Conservation (phyloP, 2,797 vertebrate genomes). For the Carcharodon carcharias region DNA sequence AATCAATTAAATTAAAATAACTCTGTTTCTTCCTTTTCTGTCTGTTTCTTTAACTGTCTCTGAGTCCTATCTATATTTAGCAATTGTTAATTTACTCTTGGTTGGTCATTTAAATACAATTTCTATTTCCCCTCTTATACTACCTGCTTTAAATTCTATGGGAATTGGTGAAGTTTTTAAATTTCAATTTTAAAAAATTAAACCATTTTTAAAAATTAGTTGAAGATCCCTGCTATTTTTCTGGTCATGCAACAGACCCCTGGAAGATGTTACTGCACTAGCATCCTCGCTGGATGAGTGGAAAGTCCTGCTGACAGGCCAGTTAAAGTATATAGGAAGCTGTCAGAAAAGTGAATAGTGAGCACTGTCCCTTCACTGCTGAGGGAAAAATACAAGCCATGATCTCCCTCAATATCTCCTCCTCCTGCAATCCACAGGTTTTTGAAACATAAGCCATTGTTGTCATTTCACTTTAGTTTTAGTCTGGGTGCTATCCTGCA, state of each 20-base stretch:
- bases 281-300: not conserved
- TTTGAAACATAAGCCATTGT: not conserved
- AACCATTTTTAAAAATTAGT: not conserved
- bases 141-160: too few relatives aligned
- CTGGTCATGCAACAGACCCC: not conserved
- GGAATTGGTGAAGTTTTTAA: not conserved
- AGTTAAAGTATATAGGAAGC: not conserved
- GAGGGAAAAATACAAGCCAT: not conserved
- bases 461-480: not conserved
- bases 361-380: not conserved
- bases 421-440: not conserved
- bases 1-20: too few relatives aligned
- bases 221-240: not conserved
- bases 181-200: not conserved
- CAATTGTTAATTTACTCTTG: too few relatives aligned
- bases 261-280: not conserved
- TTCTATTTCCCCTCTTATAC: too few relatives aligned
- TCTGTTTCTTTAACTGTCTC: too few relatives aligned
- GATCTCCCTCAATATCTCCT: not conserved
- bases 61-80: too few relatives aligned
- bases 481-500: not conserved
- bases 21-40: too few relatives aligned
- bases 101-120: too few relatives aligned
- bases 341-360: not conserved
- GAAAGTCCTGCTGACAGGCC: not conserved